phyloP scores from a whole-genome alignment of 2,888 invertebrate genomes.

The Zelleria hepariella region DNA sequence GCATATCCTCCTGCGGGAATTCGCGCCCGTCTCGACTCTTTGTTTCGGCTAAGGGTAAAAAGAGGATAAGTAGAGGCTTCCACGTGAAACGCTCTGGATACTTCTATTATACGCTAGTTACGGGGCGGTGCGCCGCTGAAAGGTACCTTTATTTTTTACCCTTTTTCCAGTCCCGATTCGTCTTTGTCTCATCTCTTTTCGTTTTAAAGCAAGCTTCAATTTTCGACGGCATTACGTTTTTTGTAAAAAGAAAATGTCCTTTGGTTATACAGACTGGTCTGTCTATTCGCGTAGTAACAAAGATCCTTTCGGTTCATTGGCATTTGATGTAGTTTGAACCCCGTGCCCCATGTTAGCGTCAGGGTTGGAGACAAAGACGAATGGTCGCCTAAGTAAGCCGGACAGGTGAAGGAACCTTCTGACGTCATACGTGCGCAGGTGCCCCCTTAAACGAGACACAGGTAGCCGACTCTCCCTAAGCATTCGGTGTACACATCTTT shows the following conservation, averaged over 20 bases:
- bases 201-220: neutral
- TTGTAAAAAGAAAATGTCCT: neutral
- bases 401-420: constrained; percentile 50
- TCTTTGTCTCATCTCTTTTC: constrained; percentile 1
- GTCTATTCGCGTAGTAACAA: neutral
- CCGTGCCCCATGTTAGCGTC: neutral
- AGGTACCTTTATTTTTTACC: neutral
- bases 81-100: constrained; percentile 45
- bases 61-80: constrained; percentile 33
- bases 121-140: constrained; percentile 3
- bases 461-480: constrained; percentile 21
- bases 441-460: constrained; percentile 28
- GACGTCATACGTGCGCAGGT: constrained; percentile 43
- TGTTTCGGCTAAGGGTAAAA: constrained; percentile 23
- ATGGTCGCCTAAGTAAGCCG: constrained; percentile 7
- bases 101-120: constrained; percentile 18
- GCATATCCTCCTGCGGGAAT: constrained; percentile 33
- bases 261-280: neutral
- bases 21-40: constrained; percentile 19
- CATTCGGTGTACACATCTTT: neutral
- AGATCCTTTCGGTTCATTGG: neutral
- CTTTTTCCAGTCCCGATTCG: neutral
- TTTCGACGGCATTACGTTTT: neutral
- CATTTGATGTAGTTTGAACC: neutral
- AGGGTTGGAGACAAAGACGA: neutral